A percentile compares a stretch with the other conserved stretches of the same genome.
These are phyloP conservation scores for Xylocampa areola DNA, from an alignment of 2,888 invertebrate species.

Conservation along the genomic window DNA sequence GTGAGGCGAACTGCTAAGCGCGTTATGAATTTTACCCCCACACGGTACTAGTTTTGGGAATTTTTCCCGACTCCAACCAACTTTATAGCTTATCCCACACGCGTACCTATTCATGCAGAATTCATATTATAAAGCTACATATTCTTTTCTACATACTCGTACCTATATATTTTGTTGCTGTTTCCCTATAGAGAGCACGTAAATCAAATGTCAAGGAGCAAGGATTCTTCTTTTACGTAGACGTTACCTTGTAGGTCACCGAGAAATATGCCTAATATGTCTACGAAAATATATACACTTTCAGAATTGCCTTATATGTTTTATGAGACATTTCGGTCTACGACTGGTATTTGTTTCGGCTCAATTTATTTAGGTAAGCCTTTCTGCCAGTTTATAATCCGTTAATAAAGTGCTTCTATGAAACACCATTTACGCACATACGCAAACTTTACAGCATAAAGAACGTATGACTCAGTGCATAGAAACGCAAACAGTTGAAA, in stretches of 20 bases:
- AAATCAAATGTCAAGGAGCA: conserved; percentile 60
- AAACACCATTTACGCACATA: conserved; percentile 46
- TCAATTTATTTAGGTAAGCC: conserved; percentile 30
- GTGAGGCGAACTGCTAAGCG: conserved; percentile 87
- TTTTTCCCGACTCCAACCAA: conserved; percentile 81
- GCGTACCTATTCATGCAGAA: conserved; percentile 69
- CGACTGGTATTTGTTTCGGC: conserved; percentile 15
- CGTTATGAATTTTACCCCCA: conserved; percentile 86
- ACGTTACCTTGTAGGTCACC: conserved; percentile 43
- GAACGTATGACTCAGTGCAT: conserved; percentile 59
- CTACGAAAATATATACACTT: conserved; percentile 24
- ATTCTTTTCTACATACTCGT: conserved; percentile 51
- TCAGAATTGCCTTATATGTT: conserved; percentile 22
- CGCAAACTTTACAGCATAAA: conserved; percentile 42
- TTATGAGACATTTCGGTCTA: conserved; percentile 26
- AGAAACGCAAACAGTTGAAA: conserved; percentile 62
- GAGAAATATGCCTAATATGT: conserved; percentile 47
- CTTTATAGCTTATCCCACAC: conserved; percentile 83
- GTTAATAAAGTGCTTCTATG: conserved; percentile 36
- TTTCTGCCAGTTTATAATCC: conserved; percentile 28
- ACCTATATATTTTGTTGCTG: conserved; percentile 50
- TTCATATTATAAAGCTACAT: conserved; percentile 65
- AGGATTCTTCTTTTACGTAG: conserved; percentile 42
- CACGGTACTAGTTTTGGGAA: conserved; percentile 83
- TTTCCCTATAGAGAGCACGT: conserved; percentile 48